Percentiles rank a stretch among this genome's conserved stretches.
phyloP scores from a whole-genome alignment of 2,888 invertebrate species.

The Spodoptera littoralis region DNA sequence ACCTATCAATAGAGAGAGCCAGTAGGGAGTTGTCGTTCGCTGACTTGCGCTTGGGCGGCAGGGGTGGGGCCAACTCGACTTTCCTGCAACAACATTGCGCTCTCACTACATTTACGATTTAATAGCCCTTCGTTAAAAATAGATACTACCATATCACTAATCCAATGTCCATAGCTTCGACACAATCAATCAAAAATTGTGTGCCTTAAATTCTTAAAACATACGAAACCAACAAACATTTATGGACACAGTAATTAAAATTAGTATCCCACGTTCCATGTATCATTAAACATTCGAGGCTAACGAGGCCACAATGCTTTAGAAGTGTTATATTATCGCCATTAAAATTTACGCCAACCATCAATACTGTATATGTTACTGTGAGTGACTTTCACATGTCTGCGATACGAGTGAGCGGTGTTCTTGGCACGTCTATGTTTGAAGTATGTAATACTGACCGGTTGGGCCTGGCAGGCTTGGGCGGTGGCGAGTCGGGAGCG shows the following conservation, averaged over 20 bases:
- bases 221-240: constrained; percentile 20
- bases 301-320: constrained; percentile 35
- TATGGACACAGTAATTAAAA: constrained; percentile 26
- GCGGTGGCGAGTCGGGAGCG: constrained; percentile 91
- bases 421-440: constrained; percentile 20
- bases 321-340: constrained; percentile 48
- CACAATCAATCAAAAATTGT: neutral
- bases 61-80: constrained; percentile 92
- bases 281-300: constrained; percentile 1
- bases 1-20: constrained; percentile 90
- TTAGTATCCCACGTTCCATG: constrained; percentile 1
- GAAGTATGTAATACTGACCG: constrained; percentile 82
- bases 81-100: constrained; percentile 83
- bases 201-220: constrained; percentile 7
- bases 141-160: constrained; percentile 1
- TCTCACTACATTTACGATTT: constrained; percentile 62
- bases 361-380: constrained; percentile 47
- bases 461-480: constrained; percentile 96
- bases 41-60: constrained; percentile 93
- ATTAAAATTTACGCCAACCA: constrained; percentile 50
- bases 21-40: constrained; percentile 85
- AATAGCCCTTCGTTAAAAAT: constrained; percentile 20
- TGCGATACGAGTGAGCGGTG: constrained; percentile 29
- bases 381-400: constrained; percentile 52
- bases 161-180: constrained; percentile 9